phyloP scores from a whole-genome alignment of 2,888 invertebrate genomes.

The Noctua janthina region DNA sequence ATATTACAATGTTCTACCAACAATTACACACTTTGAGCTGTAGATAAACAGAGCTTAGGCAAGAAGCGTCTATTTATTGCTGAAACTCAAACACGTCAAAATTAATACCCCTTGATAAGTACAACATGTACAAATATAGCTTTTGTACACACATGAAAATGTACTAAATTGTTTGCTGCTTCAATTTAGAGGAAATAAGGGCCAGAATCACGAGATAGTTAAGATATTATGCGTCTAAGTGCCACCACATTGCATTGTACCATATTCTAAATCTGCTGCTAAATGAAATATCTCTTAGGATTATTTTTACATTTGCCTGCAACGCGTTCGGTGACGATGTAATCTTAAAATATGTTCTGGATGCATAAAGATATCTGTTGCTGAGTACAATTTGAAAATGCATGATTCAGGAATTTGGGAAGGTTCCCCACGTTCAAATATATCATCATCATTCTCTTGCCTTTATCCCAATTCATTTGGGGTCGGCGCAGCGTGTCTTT shows the following conservation, averaged over 20 bases:
- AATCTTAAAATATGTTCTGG: slow-evolving; percentile 2
- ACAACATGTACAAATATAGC: slow-evolving; percentile 16
- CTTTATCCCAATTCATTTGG: no score
- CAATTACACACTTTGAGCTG: slow-evolving; percentile 24
- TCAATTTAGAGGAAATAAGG: slow-evolving; percentile 16
- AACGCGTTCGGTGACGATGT: not conserved
- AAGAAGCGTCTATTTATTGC: slow-evolving; percentile 37
- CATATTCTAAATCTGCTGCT: slow-evolving; percentile 4
- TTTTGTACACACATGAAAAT: slow-evolving; percentile 28
- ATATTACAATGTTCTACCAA: slow-evolving; percentile 11
- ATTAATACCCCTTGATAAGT: slow-evolving; percentile 36
- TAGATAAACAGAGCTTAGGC: slow-evolving; percentile 41
- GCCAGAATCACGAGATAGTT: slow-evolving; percentile 2
- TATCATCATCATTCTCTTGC: no score
- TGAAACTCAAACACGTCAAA: slow-evolving; percentile 45
- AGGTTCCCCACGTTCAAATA: not conserved
- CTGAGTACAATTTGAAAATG: not conserved
- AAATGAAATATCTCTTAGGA: not conserved
- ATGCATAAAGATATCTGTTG: not conserved
- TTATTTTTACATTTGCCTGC: slow-evolving; percentile 29
- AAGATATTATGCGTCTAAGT: not conserved
- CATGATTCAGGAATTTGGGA: not conserved
- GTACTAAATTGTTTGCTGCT: slow-evolving; percentile 3
- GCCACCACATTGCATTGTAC: not conserved
- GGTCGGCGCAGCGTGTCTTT: no score